Conservation (phyloP, 2,113 vertebrate species). For the Ciconia boyciana region DNA sequence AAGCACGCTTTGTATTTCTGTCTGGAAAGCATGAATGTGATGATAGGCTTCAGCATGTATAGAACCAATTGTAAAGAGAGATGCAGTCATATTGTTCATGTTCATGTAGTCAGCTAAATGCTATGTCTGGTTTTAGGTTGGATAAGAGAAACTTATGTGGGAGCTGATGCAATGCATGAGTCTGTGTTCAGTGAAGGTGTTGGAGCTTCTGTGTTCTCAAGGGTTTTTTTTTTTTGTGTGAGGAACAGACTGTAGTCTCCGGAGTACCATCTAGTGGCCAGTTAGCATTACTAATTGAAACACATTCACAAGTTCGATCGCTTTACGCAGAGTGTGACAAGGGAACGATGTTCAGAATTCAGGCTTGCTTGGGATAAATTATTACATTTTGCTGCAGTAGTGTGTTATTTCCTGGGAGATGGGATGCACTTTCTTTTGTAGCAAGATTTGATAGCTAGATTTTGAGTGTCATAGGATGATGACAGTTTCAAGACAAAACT, state of each 20-base stretch:
- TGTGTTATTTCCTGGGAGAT: background rate
- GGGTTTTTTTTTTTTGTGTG: background rate
- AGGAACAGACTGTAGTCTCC: background rate
- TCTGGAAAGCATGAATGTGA: background rate
- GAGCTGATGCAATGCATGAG: background rate
- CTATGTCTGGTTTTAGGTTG: rapidly evolving
- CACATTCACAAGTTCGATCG: rapidly evolving
- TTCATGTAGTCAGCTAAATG: background rate
- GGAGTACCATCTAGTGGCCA: constrained; percentile 33
- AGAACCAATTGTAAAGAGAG: background rate
- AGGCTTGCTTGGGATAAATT: background rate
- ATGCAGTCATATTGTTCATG: background rate
- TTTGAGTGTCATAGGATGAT: background rate
- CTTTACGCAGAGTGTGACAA: background rate
- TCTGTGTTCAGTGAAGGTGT: background rate
- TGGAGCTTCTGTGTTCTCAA: background rate
- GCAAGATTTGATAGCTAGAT: background rate
- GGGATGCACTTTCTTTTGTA: background rate
- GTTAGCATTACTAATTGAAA: background rate
- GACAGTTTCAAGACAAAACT: background rate
- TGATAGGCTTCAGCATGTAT: background rate
- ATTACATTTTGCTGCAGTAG: background rate
- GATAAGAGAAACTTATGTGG: background rate
- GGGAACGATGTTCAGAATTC: background rate
- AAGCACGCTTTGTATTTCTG: background rate